These are phyloP conservation scores for Rhinoderma darwinii DNA, from an alignment of 2,113 vertebrate species.

Conservation along the genomic window DNA sequence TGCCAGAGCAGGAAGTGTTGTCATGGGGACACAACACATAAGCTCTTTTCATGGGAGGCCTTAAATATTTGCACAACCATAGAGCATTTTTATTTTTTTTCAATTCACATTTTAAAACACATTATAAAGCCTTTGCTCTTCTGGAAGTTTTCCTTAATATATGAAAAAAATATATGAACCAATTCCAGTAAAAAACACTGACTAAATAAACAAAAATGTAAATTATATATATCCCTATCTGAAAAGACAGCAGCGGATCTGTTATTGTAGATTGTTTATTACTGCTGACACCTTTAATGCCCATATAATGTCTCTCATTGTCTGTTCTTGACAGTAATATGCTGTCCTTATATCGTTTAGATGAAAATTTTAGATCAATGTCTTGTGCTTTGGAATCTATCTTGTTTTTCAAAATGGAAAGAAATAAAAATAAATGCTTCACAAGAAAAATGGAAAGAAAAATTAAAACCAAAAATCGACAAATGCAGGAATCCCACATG, in stretches of 20 bases:
- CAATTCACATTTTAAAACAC: background rate
- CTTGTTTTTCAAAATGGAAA: conserved; percentile 3
- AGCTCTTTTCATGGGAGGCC: background rate
- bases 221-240: too few species aligned
- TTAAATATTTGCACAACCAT: background rate
- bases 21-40: too few species aligned
- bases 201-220: too few species aligned
- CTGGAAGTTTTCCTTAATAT: background rate
- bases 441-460: conserved; percentile 32
- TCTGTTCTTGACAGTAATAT: too few species aligned
- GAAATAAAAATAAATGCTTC: conserved; percentile 45
- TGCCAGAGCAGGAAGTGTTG: background rate
- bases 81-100: background rate
- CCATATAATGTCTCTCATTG: too few species aligned
- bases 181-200: too few species aligned
- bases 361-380: background rate
- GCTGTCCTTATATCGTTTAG: background rate
- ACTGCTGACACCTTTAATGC: too few species aligned
- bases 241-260: too few species aligned
- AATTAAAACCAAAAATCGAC: conserved; percentile 32
- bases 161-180: background rate
- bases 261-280: too few species aligned
- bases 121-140: background rate
- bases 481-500: conserved; percentile 48
- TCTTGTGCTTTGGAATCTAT: background rate